These are phyloP conservation scores for Aspidiotus destructor DNA, from an alignment of 2,888 invertebrate species.

Conservation along the genomic window DNA sequence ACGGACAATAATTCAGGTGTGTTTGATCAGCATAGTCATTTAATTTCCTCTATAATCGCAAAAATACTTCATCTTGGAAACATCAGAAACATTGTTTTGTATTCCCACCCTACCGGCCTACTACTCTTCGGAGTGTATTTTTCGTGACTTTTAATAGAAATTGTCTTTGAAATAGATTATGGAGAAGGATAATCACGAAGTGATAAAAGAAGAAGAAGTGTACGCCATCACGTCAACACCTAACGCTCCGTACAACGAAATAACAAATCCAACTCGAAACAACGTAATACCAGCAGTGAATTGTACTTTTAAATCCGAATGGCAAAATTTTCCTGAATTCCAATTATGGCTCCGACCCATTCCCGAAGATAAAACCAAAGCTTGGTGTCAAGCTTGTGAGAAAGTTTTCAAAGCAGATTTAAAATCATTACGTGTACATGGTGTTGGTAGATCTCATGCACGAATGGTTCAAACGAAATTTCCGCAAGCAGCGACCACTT, in stretches of 20 bases:
- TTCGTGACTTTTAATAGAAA: too few relatives aligned
- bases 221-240: constrained; percentile 7
- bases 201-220: constrained; percentile 31
- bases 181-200: constrained; percentile 22
- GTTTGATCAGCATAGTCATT: too few relatives aligned
- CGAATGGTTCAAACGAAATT: constrained; percentile 34
- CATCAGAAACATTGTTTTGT: too few relatives aligned
- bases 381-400: constrained; percentile 36
- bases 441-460: constrained; percentile 35
- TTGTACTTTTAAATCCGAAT: constrained; percentile 33
- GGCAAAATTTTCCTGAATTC: constrained; percentile 36
- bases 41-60: too few relatives aligned
- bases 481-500: constrained; percentile 33
- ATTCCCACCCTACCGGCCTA: too few relatives aligned
- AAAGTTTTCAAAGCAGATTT: constrained; percentile 35
- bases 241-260: constrained; percentile 20
- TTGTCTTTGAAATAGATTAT: not conserved
- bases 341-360: constrained; percentile 36
- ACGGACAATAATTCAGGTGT: too few relatives aligned
- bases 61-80: too few relatives aligned
- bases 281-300: not conserved
- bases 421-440: constrained; percentile 35
- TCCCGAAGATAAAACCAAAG: constrained; percentile 34
- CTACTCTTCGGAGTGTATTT: too few relatives aligned
- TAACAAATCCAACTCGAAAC: constrained; percentile 10